Conservation (phyloP, 92 coral and sea anemone genomes). For the Pocillopora grandis region DNA sequence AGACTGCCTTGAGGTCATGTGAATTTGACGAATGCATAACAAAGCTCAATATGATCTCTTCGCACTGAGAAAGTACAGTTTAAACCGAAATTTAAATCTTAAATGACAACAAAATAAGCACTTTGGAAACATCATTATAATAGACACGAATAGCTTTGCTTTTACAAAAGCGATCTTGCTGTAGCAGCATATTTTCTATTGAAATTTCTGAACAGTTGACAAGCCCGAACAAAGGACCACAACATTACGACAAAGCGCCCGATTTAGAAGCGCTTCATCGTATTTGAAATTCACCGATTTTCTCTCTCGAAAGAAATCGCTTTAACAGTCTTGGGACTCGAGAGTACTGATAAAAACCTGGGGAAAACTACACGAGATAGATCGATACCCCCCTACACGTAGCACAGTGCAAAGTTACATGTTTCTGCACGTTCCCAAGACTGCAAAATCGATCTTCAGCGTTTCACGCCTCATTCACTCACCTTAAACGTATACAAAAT, state of each 20-base stretch:
- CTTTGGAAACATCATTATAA: not conserved
- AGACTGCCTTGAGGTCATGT: constrained; percentile 34
- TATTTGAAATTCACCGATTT: constrained; percentile 11
- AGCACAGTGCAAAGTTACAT: constrained; percentile 16
- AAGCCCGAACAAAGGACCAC: constrained; percentile 48
- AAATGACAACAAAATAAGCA: constrained; percentile 8
- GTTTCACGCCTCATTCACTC: constrained; percentile 46
- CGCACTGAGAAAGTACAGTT: constrained; percentile 23
- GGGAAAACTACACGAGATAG: not conserved
- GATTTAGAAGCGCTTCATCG: constrained; percentile 12
- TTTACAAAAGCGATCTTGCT: not conserved
- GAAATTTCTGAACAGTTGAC: constrained; percentile 51
- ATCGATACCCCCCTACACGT: constrained; percentile 2
- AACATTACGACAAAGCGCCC: constrained; percentile 41
- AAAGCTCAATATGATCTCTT: constrained; percentile 43
- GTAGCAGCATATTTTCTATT: constrained; percentile 30
- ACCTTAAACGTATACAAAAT: constrained; percentile 79
- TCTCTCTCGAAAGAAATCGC: constrained; percentile 9
- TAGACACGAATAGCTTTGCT: not conserved
- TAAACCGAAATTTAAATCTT: constrained; percentile 26
- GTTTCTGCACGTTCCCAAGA: constrained; percentile 49
- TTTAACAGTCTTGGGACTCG: constrained; percentile 19
- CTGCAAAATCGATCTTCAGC: constrained; percentile 32
- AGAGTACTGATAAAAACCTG: not conserved
- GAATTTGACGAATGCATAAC: constrained; percentile 46